A percentile compares a stretch with the other conserved stretches of the same genome.
Conservation (phyloP, 92 coral and sea anemone species). For the Montipora capitata region DNA sequence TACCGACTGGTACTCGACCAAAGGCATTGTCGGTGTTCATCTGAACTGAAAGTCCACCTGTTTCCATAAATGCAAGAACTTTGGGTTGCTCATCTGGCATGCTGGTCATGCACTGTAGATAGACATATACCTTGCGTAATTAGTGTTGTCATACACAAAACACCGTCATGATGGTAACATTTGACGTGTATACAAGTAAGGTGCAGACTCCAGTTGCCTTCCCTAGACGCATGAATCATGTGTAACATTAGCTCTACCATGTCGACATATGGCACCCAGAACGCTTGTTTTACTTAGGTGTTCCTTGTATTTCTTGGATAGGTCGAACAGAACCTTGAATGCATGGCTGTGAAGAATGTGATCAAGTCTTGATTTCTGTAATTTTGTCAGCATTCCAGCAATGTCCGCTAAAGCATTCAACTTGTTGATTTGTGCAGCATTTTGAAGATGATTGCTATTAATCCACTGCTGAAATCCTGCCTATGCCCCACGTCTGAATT, state of each 20-base stretch:
- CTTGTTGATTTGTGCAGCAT: conserved; percentile 1
- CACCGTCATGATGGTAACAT: conserved; percentile 65
- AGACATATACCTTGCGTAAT: conserved; percentile 54
- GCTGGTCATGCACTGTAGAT: conserved; percentile 51
- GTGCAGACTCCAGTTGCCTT: conserved; percentile 74
- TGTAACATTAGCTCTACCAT: conserved; percentile 69
- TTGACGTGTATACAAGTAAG: conserved; percentile 55
- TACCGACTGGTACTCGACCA: conserved; percentile 44
- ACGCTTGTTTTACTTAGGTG: conserved; percentile 49
- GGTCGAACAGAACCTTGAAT: conserved; percentile 15
- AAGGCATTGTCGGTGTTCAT: conserved; percentile 49
- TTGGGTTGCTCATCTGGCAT: conserved; percentile 59
- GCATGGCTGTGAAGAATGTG: conserved; percentile 3
- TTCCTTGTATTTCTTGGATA: conserved; percentile 31
- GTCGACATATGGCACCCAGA: conserved; percentile 73
- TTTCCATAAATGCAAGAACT: conserved; percentile 13
- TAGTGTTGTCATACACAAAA: conserved; percentile 68
- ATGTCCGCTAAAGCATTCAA: not conserved
- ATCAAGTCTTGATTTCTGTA: conserved; percentile 20
- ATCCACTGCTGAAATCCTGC: conserved; percentile 45
- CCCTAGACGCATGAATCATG: conserved; percentile 63
- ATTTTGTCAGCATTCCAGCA: not conserved
- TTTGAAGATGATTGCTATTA: not conserved
- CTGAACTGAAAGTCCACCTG: conserved; percentile 67
- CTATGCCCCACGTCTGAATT: conserved; percentile 35